Percentiles rank a stretch among this genome's conserved stretches.
Conservation (phyloP, 2,888 invertebrate genomes). For the Pogonocherus hispidulus region DNA sequence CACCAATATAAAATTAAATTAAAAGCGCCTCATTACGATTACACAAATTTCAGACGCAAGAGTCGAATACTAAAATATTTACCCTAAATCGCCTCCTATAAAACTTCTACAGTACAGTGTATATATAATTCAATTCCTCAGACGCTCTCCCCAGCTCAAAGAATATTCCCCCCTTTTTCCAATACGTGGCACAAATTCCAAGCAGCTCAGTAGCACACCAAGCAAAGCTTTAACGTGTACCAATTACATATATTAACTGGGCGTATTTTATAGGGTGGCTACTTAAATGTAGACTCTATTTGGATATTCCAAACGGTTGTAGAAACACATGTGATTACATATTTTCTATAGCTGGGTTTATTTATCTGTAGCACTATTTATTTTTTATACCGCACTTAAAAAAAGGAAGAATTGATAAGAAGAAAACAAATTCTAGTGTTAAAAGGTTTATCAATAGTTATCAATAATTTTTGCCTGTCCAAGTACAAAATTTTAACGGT, state of each 20-base stretch:
- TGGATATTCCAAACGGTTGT: too few species aligned
- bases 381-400: too few species aligned
- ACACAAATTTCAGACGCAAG: slow-evolving; percentile 14
- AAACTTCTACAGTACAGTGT: slow-evolving; percentile 13
- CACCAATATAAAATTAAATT: background rate
- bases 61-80: slow-evolving; percentile 24
- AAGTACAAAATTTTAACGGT: too few species aligned
- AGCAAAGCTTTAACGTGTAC: slow-evolving; percentile 11
- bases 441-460: too few species aligned
- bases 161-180: slow-evolving; percentile 26
- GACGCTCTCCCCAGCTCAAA: slow-evolving; percentile 27
- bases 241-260: slow-evolving; percentile 19
- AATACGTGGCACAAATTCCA: slow-evolving; percentile 28
- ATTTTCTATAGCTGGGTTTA: too few species aligned
- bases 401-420: too few species aligned
- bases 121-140: slow-evolving; percentile 36
- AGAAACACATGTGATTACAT: too few species aligned
- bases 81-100: slow-evolving; percentile 20
- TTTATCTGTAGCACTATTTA: too few species aligned
- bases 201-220: slow-evolving; percentile 6
- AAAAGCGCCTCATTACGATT: slow-evolving; percentile 6
- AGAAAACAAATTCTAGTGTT: too few species aligned
- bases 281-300: too few species aligned
- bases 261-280: too few species aligned
- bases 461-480: too few species aligned